A percentile compares a stretch with the other conserved stretches of the same genome.
These are phyloP conservation scores for Sphenopsis melanotis DNA, from an alignment of 2,797 vertebrate species.

Conservation along the genomic window DNA sequence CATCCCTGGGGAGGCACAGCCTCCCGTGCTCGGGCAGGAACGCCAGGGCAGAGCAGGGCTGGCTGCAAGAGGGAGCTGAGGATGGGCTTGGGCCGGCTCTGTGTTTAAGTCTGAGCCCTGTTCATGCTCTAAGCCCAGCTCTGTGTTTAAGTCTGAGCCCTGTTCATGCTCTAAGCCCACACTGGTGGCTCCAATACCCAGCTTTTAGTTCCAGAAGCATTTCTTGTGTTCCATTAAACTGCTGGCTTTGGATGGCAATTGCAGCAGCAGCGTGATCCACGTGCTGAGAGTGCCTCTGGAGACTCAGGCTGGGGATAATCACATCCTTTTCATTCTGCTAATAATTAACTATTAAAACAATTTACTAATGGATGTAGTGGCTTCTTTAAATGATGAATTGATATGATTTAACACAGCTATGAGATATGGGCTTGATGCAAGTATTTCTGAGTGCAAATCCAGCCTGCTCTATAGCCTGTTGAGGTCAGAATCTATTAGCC, in stretches of 20 bases:
- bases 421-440: slow-evolving; percentile 15
- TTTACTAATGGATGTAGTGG: slow-evolving; percentile 52
- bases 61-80: background rate
- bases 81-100: background rate
- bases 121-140: background rate
- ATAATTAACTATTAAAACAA: slow-evolving; percentile 61
- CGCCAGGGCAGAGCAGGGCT: fast-evolving
- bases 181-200: background rate
- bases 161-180: background rate
- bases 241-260: background rate
- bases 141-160: fast-evolving
- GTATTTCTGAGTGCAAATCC: slow-evolving; percentile 15
- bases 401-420: background rate
- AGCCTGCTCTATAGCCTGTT: slow-evolving; percentile 20
- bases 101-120: fast-evolving
- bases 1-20: background rate
- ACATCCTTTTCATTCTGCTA: background rate
- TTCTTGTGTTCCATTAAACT: background rate
- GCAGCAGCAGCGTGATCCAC: background rate
- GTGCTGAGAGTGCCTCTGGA: background rate
- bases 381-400: slow-evolving; percentile 44
- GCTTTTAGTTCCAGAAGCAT: background rate
- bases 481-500: slow-evolving; percentile 60
- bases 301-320: background rate
- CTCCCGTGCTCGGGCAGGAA: background rate